Base-by-base conservation (phyloP, 1,140 invertebrate species). In the Thaumetopoea pityocampa region DNA sequence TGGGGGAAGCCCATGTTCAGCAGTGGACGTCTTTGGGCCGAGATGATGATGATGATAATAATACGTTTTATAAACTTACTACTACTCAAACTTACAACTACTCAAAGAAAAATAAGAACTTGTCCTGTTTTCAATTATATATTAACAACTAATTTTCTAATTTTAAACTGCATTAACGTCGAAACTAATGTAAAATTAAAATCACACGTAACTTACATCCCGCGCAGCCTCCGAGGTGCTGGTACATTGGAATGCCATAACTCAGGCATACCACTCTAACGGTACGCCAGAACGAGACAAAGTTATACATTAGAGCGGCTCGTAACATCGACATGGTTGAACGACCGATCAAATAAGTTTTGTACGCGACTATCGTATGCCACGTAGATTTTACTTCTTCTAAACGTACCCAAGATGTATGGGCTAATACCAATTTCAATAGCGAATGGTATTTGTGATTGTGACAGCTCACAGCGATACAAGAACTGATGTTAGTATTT, bases 271-370 rank as follows among this genome's bases (percentile, higher is more conserved):
- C 66, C 58, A 74, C 72, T 65, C 72, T 82, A 82, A 82, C 78
- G 74, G 78, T 79, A 71, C 71, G 78, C 51, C 62, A 22, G 68
- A 82, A 46, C 33, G 71, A 62, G 73, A 79, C 38, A 42, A 44
- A 47, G 40, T 30, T 59, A 68, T 66, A 41, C 19, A 45, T 17
- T 41, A 41, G 67, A 77, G 52, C 26, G 59, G 46, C 59, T 65
- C 42, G 44, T 46, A 42, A 35, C 40, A 58, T 49, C 60, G 70
- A 67, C 66, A 76, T 76, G 74, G 78, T 82, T 82, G 78, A 82
- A 82, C 74, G 78, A 82, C 78, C 78, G 72, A 82, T 82, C 78
- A 82, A 82, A 81, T 79, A 79, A 82, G 78, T 82, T 77, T 76
- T 73, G 78, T 78, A 68, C 67, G 64, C 51, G 41, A 66, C 67